Base-by-base conservation (phyloP, 2,113 vertebrate genomes). In the Actinemys pallida region DNA sequence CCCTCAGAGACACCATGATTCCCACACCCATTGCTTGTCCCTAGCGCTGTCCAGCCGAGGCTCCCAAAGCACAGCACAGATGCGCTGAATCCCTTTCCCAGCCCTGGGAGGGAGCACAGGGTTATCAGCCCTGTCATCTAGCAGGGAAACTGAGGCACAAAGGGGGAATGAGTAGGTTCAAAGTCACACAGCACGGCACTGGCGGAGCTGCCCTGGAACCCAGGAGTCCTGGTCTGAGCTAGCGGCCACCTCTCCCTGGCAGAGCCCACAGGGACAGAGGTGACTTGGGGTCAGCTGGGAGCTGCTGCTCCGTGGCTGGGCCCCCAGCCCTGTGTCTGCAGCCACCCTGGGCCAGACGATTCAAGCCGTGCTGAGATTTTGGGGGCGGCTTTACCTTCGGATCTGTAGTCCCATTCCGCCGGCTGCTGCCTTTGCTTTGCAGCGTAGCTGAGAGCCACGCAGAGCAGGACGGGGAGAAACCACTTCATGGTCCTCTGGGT, bases 351-450 rank as follows among this genome's bases (percentile, higher is more conserved):
- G 19, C 50, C 25, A 0, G 1, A 1, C 1, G 1, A 13, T 7
- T n/a, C 29, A 49, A 25, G 39, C 42, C 8, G 25, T 56, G 50
- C 88, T 35, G 3, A 2, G 3, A 0, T 6, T 4, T 0, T 0
- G 13, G 42, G 17, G 27, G 57, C 8, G 5, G 17, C 3, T n/a
- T 97, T 86, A 98, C 98, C 98, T 62, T 98, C 97, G 0, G 86
- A 93, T 89, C 93, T 93, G 12, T 83, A 69, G 1, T 98, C 98
- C 98, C 92, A 93, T 19, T 96, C 97, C 0, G 69, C 24, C 2
- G 98, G 97, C 90, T 97, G 97, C 65, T 95, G 98, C 97, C 90
- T 96, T 49, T 49, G 94, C 88, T 95, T 97, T 86, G 96, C 95
- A 2, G 98, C 97, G 0, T 62, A 85, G 83, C 97, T 92, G 90